Evolutionary conservation across 2,113 vertebrate species (phyloP).

Genomic region (Ceuthmochares aereus): DNA sequence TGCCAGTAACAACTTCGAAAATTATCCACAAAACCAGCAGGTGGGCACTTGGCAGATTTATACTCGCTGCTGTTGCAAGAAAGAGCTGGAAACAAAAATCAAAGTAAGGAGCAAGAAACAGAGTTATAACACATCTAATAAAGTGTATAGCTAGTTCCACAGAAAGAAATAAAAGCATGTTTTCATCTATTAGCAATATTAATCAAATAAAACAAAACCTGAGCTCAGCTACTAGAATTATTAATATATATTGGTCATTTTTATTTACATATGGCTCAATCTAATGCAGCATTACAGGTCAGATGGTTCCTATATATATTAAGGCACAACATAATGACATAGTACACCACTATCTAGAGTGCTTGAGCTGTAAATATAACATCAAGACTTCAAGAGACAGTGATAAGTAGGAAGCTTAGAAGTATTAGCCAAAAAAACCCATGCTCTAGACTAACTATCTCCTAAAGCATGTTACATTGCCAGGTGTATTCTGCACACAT

Average conservation of each 20-base stretch:
- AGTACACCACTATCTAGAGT: background rate
- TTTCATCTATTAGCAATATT: background rate
- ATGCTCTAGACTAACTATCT: background rate
- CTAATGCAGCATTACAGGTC: background rate
- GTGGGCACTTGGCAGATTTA: background rate
- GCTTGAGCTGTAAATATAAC: background rate
- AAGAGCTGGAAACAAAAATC: background rate
- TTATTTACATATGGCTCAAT: background rate
- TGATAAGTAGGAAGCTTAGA: background rate
- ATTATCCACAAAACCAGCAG: background rate
- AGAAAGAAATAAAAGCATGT: background rate
- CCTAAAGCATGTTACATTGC: background rate
- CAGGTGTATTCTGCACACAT: background rate
- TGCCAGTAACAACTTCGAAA: background rate
- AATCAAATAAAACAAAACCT: background rate
- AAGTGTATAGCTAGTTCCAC: background rate
- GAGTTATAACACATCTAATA: background rate
- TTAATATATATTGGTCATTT: background rate
- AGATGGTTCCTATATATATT: background rate
- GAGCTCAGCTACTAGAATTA: background rate
- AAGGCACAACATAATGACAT: background rate
- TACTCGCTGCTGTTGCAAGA: background rate
- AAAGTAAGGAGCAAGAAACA: background rate
- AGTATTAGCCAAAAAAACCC: background rate
- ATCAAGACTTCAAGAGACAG: background rate